These are phyloP conservation scores for Squalus acanthias DNA, from an alignment of 2,797 vertebrate species.

Conservation along the genomic window DNA sequence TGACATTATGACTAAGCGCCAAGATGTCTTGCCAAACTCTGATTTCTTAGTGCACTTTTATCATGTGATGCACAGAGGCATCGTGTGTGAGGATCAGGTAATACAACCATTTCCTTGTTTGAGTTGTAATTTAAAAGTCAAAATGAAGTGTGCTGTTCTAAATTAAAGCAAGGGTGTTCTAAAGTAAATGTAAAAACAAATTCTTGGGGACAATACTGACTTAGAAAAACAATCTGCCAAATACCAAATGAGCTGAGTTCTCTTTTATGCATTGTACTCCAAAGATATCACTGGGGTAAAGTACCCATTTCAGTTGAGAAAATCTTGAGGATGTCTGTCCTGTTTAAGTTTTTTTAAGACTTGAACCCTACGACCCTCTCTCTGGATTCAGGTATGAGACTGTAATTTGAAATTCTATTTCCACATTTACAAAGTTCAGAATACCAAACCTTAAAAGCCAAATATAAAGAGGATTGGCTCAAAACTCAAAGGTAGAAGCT, in stretches of 20 bases:
- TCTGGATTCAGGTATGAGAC: neutral
- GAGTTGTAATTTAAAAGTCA: neutral
- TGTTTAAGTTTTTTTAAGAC: neutral
- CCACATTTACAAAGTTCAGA: neutral
- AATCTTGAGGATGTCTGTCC: neutral
- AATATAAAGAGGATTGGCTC: neutral
- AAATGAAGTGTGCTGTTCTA: neutral
- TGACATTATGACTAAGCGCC: conserved; percentile 95
- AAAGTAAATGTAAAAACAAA: neutral
- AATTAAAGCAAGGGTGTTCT: neutral
- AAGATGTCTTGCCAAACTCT: conserved; percentile 85
- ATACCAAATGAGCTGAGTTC: neutral
- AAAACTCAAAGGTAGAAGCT: neutral
- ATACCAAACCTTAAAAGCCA: neutral
- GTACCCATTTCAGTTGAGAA: neutral
- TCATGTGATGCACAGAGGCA: conserved; percentile 83
- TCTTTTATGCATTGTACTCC: neutral
- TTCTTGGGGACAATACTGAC: neutral
- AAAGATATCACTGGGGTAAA: neutral
- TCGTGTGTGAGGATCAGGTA: conserved; percentile 90
- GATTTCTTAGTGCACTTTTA: conserved; percentile 95
- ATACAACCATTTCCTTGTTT: neutral
- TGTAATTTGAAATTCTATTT: neutral
- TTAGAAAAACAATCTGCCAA: neutral
- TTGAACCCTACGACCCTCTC: neutral